Evolutionary conservation across 2,797 vertebrate species (phyloP), one percentile per base, ranked within the genome.

Genomic region (Scolopax bukidnonensis): DNA sequence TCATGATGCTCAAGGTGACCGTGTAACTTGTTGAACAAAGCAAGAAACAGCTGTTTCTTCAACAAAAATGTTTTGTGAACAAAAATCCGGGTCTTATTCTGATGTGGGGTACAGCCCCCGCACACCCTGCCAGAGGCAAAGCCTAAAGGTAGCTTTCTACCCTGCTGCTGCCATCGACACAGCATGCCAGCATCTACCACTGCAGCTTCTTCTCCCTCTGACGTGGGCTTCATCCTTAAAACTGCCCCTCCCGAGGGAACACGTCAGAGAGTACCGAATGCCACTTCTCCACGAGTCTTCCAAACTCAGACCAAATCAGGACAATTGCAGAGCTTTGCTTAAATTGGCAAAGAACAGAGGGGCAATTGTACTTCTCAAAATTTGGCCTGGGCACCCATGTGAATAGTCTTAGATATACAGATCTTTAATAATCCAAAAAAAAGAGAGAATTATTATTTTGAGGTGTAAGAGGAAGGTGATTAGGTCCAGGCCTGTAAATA

Each of bases 401-500:
- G 83, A 95, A 95, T 86, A 91, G 84, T 76, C 89, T 61, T 57
- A 89, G 57, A 79, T 50, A 77, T 2, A 53, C 43, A 82, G 82
- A 87, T 32, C 61, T 95, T 79, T 75, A 97, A 80, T 86, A 87
- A 96, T 91, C 17, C 75, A 90, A 94, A 94, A 92, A 43, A 43
- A 45, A 97, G 82, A 90, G 61, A 17, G 16, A 94, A 93, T 76
- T 89, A 92, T 90, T 96, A 94, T 84, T 96, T 96, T 89, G 95
- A 92, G 86, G 90, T 97, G 84, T 96, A 96, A 96, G 89, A 96
- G 94, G 91, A 96, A 54, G 60, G 83, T 96, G 94, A 95, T 96
- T 96, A 92, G 16, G 86, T 93, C 93, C 83, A 95, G 19, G 68
- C 79, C 94, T 94, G 87, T 94, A 97, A 97, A 95, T 97, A 90